A percentile compares a stretch with the other conserved stretches of the same genome.
These are phyloP conservation scores for Drosophila orena DNA, from an alignment of 1,140 invertebrate species.

Conservation along the genomic window DNA sequence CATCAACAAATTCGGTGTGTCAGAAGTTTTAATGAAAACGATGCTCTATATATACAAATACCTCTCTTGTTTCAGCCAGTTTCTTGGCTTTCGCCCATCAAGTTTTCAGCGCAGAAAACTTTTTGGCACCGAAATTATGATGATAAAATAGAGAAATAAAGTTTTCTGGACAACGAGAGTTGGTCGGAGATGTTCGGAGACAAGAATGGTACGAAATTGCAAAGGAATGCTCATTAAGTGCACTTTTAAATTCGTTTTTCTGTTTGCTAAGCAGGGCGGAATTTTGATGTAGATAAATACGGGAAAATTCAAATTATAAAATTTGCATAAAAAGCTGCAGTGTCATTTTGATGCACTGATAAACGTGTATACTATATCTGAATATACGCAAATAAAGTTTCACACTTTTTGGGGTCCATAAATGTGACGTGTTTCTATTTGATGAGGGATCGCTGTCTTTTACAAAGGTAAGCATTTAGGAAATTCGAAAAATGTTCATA, in stretches of 20 bases:
- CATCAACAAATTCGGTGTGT: slow-evolving; percentile 55
- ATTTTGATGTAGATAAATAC: background rate
- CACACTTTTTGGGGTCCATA: no score
- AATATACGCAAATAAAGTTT: no score
- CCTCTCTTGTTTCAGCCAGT: slow-evolving; percentile 9
- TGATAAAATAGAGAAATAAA: slow-evolving; percentile 60
- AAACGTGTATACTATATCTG: no score
- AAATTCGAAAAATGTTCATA: background rate
- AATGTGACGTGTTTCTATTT: no score
- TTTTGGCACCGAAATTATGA: slow-evolving; percentile 69
- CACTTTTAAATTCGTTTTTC: slow-evolving; percentile 9
- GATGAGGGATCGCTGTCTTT: no score
- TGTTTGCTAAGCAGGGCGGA: background rate
- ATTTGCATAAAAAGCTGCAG: background rate
- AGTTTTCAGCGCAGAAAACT: slow-evolving; percentile 38
- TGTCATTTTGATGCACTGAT: background rate
- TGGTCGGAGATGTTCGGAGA: slow-evolving; percentile 1
- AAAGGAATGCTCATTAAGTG: slow-evolving; percentile 27
- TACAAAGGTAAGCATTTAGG: no score
- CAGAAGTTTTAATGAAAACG: slow-evolving; percentile 69
- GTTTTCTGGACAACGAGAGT: slow-evolving; percentile 28
- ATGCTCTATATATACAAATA: slow-evolving; percentile 12
- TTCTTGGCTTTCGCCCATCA: slow-evolving; percentile 32
- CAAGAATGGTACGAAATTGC: slow-evolving; percentile 4
- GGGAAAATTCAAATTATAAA: no score